phyloP scores from a whole-genome alignment of 2,888 invertebrate genomes.

The Fragum sueziense region DNA sequence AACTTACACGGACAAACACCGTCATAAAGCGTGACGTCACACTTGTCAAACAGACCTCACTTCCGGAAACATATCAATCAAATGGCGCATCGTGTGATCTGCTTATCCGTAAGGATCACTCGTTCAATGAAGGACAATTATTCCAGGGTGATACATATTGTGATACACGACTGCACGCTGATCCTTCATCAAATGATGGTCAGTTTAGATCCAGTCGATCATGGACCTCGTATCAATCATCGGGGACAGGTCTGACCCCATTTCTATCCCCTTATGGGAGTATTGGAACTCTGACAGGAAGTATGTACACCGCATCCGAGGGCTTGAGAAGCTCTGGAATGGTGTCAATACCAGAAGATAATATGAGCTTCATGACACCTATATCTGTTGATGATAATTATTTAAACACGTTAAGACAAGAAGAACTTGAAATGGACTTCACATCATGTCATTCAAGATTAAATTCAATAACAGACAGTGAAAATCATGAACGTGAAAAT shows the following conservation, averaged over 20 bases:
- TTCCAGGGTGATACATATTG: not conserved
- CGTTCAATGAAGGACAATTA: constrained; percentile 10
- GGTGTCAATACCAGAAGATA: constrained; percentile 45
- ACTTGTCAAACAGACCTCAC: constrained; percentile 13
- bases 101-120: not conserved
- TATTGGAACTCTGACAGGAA: constrained; percentile 51
- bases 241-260: not conserved
- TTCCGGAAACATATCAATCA: constrained; percentile 19
- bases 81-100: constrained; percentile 7
- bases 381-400: constrained; percentile 26
- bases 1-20: not conserved
- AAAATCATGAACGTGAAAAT: constrained; percentile 40
- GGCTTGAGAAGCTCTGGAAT: constrained; percentile 49
- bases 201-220: constrained; percentile 17
- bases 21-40: constrained; percentile 5
- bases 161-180: not conserved
- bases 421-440: constrained; percentile 29
- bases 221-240: constrained; percentile 14
- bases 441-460: constrained; percentile 41
- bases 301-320: constrained; percentile 57
- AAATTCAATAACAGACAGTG: constrained; percentile 24
- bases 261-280: constrained; percentile 45
- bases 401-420: constrained; percentile 13
- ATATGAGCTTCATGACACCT: constrained; percentile 41
- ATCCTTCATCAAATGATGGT: not conserved